phyloP scores from a whole-genome alignment of 2,888 invertebrate genomes.

The Harpalus rufipes region DNA sequence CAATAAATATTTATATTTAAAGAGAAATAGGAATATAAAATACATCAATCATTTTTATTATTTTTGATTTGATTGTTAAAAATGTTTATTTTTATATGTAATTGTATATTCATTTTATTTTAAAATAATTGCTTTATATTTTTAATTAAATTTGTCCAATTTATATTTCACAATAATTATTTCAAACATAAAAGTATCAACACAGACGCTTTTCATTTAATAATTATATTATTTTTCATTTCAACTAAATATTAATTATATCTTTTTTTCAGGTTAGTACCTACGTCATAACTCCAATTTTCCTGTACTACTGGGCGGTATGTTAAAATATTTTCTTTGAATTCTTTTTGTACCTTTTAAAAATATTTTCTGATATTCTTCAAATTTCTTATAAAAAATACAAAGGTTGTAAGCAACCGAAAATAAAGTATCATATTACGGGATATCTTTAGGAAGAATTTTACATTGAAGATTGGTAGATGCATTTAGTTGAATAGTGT shows the following conservation, averaged over 20 bases:
- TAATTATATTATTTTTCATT: background rate
- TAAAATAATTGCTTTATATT: background rate
- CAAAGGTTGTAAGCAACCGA: constrained; percentile 26
- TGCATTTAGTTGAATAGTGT: background rate
- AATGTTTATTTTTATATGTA: background rate
- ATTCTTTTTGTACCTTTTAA: constrained; percentile 4
- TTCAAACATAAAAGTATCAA: background rate
- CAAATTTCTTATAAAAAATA: constrained; percentile 30
- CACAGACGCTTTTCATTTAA: background rate
- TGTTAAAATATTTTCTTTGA: constrained; percentile 37
- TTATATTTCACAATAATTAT: background rate
- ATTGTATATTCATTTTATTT: background rate
- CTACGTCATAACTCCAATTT: too few relatives aligned
- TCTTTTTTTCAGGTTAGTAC: constrained; percentile 25
- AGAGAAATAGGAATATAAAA: too few relatives aligned
- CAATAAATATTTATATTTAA: too few relatives aligned
- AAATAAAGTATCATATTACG: constrained; percentile 65
- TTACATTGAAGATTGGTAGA: background rate
- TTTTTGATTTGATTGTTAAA: background rate
- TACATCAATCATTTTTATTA: background rate
- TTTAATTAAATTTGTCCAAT: background rate
- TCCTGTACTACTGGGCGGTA: background rate
- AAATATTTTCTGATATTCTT: constrained; percentile 21
- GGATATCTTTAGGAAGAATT: constrained; percentile 38
- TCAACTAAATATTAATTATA: background rate